Conservation (phyloP, 2,888 invertebrate species). For the Pyrrhia umbra region DNA sequence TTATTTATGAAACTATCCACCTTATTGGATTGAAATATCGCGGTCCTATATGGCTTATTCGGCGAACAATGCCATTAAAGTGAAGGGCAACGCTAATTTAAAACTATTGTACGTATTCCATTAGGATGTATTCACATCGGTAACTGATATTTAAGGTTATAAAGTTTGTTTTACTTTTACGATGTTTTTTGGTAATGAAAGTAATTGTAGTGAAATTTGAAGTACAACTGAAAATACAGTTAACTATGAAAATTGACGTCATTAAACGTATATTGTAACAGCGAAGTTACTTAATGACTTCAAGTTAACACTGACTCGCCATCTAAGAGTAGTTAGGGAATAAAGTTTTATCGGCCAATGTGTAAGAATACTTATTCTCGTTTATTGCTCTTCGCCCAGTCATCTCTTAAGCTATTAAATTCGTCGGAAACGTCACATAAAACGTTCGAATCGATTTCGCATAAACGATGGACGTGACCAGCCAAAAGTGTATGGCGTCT, state of each 20-base stretch:
- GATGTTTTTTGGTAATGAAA: constrained; percentile 40
- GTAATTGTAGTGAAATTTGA: constrained; percentile 48
- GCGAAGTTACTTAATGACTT: constrained; percentile 65
- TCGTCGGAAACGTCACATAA: constrained; percentile 88
- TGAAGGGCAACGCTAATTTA: constrained; percentile 57
- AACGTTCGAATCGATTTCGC: constrained; percentile 88
- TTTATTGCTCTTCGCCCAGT: constrained; percentile 88
- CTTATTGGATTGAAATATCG: constrained; percentile 87
- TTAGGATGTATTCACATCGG: constrained; percentile 19
- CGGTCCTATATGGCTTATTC: constrained; percentile 70
- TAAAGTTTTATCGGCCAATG: constrained; percentile 86
- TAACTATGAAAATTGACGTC: constrained; percentile 62
- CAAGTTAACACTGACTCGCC: constrained; percentile 61
- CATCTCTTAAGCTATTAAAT: constrained; percentile 87
- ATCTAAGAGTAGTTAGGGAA: constrained; percentile 74
- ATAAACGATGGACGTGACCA: constrained; percentile 89
- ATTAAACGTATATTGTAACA: constrained; percentile 59
- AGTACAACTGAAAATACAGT: constrained; percentile 66
- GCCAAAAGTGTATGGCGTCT: constrained; percentile 77
- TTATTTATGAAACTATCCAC: constrained; percentile 88
- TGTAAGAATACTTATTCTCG: constrained; percentile 87
- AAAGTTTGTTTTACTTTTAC: constrained; percentile 53
- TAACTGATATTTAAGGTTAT: constrained; percentile 43
- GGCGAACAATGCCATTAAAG: constrained; percentile 73
- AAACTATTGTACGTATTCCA: constrained; percentile 44